These are phyloP conservation scores for Drusus annulatus DNA, from an alignment of 1,140 invertebrate species.

Conservation along the genomic window DNA sequence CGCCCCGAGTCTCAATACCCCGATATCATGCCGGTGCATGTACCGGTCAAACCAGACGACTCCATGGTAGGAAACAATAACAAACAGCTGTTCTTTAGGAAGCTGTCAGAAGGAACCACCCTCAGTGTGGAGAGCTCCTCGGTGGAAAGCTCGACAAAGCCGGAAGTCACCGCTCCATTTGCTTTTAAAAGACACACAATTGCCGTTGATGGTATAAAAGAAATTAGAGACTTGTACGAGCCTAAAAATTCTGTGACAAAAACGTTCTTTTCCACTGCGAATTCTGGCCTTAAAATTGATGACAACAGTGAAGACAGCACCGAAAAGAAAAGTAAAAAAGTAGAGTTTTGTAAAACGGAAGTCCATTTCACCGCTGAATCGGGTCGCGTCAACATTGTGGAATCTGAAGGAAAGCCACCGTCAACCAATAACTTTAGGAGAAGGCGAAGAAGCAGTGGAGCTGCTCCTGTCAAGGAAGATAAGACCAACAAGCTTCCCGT, in stretches of 20 bases:
- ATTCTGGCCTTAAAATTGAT: slow-evolving; percentile 44
- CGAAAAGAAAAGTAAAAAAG: slow-evolving; percentile 78
- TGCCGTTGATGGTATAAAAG: slow-evolving; percentile 73
- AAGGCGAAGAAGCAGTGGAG: slow-evolving; percentile 71
- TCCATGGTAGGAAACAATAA: slow-evolving; percentile 2
- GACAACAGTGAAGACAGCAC: slow-evolving; percentile 59
- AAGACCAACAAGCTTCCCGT: slow-evolving; percentile 66
- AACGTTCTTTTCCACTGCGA: background rate
- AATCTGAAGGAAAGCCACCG: slow-evolving; percentile 87
- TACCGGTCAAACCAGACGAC: slow-evolving; percentile 12
- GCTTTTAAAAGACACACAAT: slow-evolving; percentile 72
- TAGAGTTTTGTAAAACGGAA: slow-evolving; percentile 89
- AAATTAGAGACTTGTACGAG: slow-evolving; percentile 61
- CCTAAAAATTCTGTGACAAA: slow-evolving; percentile 33
- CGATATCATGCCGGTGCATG: background rate
- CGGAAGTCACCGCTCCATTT: background rate
- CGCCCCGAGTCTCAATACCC: background rate
- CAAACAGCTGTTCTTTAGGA: slow-evolving; percentile 51
- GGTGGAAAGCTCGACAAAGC: background rate
- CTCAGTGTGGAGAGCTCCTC: slow-evolving; percentile 15
- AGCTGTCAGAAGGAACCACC: slow-evolving; percentile 51
- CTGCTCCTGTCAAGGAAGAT: slow-evolving; percentile 61
- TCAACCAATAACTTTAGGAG: slow-evolving; percentile 84
- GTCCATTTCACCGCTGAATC: slow-evolving; percentile 89
- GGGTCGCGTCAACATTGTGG: slow-evolving; percentile 88